These are phyloP conservation scores for Drosophila asahinai DNA, from an alignment of 1,140 invertebrate genomes.

Conservation along the genomic window DNA sequence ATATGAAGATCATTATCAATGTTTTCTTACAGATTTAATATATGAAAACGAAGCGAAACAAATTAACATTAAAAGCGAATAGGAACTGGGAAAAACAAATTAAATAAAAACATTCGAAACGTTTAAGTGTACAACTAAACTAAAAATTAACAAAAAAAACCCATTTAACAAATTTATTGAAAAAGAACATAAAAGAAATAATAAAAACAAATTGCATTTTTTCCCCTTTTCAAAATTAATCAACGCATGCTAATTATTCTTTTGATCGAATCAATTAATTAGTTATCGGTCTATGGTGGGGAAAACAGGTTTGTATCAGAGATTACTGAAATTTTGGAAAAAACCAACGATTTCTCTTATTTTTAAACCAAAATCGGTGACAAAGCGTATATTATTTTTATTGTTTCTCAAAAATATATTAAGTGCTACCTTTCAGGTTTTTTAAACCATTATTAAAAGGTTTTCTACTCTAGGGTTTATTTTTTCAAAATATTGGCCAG, in stretches of 20 bases:
- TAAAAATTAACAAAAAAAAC: conserved; percentile 42
- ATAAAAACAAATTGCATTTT: conserved; percentile 67
- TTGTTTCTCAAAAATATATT: too few species aligned
- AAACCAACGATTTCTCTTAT: too few species aligned
- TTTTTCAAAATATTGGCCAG: too few species aligned
- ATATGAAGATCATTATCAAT: conserved; percentile 52
- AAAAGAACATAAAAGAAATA: conserved; percentile 48
- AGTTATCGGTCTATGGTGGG: background rate
- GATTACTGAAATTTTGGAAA: background rate
- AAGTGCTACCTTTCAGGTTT: too few species aligned
- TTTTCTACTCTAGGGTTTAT: too few species aligned
- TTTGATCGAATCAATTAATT: too few species aligned
- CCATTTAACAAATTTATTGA: conserved; percentile 69
- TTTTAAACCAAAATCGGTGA: too few species aligned
- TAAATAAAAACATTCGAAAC: conserved; percentile 4
- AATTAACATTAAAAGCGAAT: conserved; percentile 33
- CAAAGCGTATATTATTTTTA: too few species aligned
- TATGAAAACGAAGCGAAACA: conserved; percentile 26
- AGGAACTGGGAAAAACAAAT: conserved; percentile 28
- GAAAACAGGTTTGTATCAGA: background rate
- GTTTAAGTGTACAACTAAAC: conserved; percentile 49
- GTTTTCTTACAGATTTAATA: conserved; percentile 71
- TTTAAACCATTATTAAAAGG: too few species aligned
- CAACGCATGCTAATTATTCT: background rate
- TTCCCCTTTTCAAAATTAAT: conserved; percentile 71